Conservation (phyloP, 2,888 invertebrate species). For the Onthophagus sagittarius region DNA sequence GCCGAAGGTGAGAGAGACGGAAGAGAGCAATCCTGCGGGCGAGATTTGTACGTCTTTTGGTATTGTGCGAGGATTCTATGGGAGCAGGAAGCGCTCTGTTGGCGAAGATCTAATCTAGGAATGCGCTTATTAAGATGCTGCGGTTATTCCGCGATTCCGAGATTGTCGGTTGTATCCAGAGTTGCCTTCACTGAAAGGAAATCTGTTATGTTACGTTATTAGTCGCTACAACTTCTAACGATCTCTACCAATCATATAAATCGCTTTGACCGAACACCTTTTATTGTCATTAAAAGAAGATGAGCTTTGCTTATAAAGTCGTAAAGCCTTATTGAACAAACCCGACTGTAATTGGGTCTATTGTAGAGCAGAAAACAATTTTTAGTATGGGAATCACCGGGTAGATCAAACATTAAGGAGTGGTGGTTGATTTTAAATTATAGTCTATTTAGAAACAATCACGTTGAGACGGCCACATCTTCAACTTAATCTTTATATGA, state of each 20-base stretch:
- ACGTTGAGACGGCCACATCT: too few relatives aligned
- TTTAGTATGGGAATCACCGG: too few relatives aligned
- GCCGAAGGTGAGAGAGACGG: not conserved
- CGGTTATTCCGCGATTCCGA: not conserved
- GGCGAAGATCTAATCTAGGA: not conserved
- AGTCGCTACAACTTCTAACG: not conserved
- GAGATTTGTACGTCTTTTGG: not conserved
- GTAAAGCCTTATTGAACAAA: too few relatives aligned
- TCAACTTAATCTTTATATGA: too few relatives aligned
- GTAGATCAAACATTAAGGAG: too few relatives aligned
- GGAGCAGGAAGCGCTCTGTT: not conserved
- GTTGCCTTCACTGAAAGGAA: not conserved
- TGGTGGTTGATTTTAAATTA: too few relatives aligned
- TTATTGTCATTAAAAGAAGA: not conserved
- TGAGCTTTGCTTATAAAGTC: too few relatives aligned
- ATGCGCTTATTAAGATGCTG: not conserved
- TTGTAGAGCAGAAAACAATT: too few relatives aligned
- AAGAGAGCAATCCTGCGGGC: not conserved
- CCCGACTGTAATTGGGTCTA: too few relatives aligned
- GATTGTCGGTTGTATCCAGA: not conserved
- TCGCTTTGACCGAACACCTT: not conserved
- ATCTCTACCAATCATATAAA: not conserved
- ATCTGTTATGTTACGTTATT: not conserved
- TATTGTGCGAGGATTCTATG: not conserved
- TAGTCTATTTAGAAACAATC: too few relatives aligned